Conservation (phyloP, 2,888 invertebrate genomes). For the Perithous albicinctus region DNA sequence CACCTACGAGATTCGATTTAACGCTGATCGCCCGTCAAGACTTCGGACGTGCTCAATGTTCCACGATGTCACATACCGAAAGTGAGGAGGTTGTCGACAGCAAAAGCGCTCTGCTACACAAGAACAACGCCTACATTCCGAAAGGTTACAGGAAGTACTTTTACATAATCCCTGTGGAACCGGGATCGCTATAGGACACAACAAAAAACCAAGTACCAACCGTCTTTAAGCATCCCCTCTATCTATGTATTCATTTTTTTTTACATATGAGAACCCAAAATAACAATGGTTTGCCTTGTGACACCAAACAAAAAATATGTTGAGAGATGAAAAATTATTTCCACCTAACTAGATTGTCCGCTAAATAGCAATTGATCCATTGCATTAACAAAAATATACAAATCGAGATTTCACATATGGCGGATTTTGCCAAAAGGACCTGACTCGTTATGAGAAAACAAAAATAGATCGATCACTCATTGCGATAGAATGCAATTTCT, state of each 20-base stretch:
- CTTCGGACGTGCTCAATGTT: conserved; percentile 45
- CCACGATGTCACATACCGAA: conserved; percentile 28
- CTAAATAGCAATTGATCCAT: background rate
- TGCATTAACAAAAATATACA: background rate
- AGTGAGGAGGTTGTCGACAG: conserved; percentile 40
- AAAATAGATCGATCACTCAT: conserved; percentile 39
- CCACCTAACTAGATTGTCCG: background rate
- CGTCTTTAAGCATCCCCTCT: conserved; percentile 20
- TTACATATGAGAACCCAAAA: conserved; percentile 18
- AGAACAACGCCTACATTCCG: conserved; percentile 54
- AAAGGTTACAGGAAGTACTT: conserved; percentile 76
- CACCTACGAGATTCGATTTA: conserved; percentile 20
- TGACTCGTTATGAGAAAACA: background rate
- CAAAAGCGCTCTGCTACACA: conserved; percentile 39
- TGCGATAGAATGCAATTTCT: background rate
- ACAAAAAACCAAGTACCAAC: conserved; percentile 39
- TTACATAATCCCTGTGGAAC: conserved; percentile 71
- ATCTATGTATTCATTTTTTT: conserved; percentile 17
- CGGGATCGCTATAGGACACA: conserved; percentile 27
- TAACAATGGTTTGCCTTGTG: background rate
- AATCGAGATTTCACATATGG: background rate
- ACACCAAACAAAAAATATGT: background rate
- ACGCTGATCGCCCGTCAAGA: conserved; percentile 1
- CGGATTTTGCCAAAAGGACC: background rate
- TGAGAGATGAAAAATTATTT: background rate